These are phyloP conservation scores for Urechis unicinctus DNA, from an alignment of 2,888 invertebrate species.

Conservation along the genomic window DNA sequence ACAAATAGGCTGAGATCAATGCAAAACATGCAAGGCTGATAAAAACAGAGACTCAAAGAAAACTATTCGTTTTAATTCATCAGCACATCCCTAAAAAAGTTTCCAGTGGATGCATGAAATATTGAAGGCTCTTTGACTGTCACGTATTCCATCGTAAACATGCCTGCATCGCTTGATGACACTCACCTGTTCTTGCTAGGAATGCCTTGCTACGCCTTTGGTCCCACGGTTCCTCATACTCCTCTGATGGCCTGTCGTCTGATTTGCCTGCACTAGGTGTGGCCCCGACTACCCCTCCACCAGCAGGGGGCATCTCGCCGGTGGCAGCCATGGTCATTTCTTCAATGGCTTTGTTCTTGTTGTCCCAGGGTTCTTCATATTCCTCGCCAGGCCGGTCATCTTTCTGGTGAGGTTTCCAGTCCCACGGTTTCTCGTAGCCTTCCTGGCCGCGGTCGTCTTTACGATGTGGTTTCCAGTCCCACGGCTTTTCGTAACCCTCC, in stretches of 20 bases:
- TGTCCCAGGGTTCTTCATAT: constrained; percentile 27
- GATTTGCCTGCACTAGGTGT: constrained; percentile 4
- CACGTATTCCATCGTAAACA: no score
- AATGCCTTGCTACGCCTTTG: constrained; percentile 17
- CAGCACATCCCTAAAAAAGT: no score
- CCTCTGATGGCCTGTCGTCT: constrained; percentile 5
- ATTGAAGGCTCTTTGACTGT: no score
- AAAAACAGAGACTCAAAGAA: no score
- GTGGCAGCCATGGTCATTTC: no score
- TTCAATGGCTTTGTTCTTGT: constrained; percentile 2
- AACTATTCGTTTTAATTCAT: no score
- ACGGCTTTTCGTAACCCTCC: constrained; percentile 25
- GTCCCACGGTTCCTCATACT: constrained; percentile 15
- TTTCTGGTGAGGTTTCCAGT: constrained; percentile 20
- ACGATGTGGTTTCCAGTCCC: constrained; percentile 23
- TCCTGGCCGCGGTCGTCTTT: constrained; percentile 19
- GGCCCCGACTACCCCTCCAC: not conserved
- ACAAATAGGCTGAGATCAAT: no score
- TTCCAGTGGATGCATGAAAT: no score
- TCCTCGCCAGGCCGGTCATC: constrained; percentile 16
- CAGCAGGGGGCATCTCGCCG: not conserved
- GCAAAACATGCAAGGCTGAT: no score
- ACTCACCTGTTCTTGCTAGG: not conserved
- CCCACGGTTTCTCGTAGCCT: constrained; percentile 24
- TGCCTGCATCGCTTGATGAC: no score